These are phyloP conservation scores for Yponomeuta plumbellus DNA, from an alignment of 2,888 invertebrate species.

Conservation along the genomic window DNA sequence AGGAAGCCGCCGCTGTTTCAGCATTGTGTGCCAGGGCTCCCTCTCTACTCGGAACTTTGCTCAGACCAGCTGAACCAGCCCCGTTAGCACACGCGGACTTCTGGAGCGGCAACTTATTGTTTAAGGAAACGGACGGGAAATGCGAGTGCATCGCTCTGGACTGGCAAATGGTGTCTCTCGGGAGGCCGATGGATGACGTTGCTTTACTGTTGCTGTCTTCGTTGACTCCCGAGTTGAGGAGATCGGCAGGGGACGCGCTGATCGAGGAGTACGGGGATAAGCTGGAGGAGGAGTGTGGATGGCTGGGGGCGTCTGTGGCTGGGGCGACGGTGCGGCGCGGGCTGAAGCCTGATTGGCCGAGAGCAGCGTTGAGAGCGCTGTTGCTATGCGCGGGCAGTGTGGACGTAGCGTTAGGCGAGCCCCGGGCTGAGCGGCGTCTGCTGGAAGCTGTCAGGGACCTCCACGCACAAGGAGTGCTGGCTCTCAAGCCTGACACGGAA, in stretches of 20 bases:
- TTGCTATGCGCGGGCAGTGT: conserved; percentile 88
- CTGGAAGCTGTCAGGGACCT: conserved; percentile 85
- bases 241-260: conserved; percentile 78
- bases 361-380: conserved; percentile 84
- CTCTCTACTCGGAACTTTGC: conserved; percentile 81
- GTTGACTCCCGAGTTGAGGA: conserved; percentile 81
- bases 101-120: conserved; percentile 88
- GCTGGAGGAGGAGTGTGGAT: conserved; percentile 76
- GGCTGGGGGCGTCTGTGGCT: conserved; percentile 77
- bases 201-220: conserved; percentile 84
- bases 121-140: conserved; percentile 69
- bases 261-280: conserved; percentile 83
- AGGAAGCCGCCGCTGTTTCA: conserved; percentile 78
- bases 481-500: conserved; percentile 63
- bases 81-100: conserved; percentile 89
- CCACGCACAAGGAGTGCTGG: conserved; percentile 81
- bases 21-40: conserved; percentile 82
- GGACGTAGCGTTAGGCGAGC: conserved; percentile 86
- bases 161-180: conserved; percentile 91
- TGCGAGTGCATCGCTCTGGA: conserved; percentile 84
- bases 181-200: conserved; percentile 86
- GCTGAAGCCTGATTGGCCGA: conserved; percentile 78
- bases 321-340: conserved; percentile 68
- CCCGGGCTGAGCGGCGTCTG: conserved; percentile 84
- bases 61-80: conserved; percentile 84